Conservation (phyloP, 2,888 invertebrate genomes). For the Dione vanillae region DNA sequence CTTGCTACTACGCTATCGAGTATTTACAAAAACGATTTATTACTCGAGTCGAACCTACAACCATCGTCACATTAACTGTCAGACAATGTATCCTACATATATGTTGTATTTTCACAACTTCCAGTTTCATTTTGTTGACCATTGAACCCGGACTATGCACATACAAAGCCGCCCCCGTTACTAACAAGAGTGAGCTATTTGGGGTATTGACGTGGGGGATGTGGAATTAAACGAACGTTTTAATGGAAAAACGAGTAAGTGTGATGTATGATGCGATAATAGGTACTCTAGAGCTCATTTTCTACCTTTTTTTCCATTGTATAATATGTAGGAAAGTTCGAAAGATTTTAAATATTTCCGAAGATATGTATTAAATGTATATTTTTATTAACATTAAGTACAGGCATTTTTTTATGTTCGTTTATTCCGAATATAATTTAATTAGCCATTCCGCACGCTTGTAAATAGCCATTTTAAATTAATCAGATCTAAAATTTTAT, state of each 20-base stretch:
- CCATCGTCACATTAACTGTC: no score
- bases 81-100: no score
- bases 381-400: not conserved
- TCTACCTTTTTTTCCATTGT: slow-evolving; percentile 21
- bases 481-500: no score
- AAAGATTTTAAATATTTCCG: not conserved
- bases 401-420: not conserved
- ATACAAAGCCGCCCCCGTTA: not conserved
- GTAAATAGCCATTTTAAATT: no score
- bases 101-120: not conserved
- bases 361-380: not conserved
- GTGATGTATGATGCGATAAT: slow-evolving; percentile 34
- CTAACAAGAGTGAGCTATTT: slow-evolving; percentile 26
- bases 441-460: no score
- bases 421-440: no score
- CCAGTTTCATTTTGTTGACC: not conserved
- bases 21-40: no score
- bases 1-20: no score
- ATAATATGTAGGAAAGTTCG: not conserved
- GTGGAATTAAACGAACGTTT: slow-evolving; percentile 18
- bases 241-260: slow-evolving; percentile 31
- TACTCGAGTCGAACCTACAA: no score
- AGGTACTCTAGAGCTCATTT: slow-evolving; percentile 21
- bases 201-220: slow-evolving; percentile 15
- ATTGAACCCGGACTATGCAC: not conserved